These are phyloP conservation scores for Osmoderma eremita DNA, from an alignment of 2,888 invertebrate species.

Conservation along the genomic window DNA sequence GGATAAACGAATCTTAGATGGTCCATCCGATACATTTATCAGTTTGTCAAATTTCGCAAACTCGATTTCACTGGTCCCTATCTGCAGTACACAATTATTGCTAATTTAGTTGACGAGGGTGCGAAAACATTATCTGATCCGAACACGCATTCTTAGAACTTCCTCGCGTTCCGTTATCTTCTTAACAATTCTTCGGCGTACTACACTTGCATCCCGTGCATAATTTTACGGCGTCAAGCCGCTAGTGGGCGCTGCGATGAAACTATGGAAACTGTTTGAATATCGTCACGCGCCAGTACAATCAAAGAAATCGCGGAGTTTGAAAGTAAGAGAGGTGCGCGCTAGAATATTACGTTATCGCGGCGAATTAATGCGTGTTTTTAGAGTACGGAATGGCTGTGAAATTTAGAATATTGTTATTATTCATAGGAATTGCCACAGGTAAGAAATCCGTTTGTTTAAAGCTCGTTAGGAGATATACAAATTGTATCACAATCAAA, in stretches of 20 bases:
- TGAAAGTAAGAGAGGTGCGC: conserved; percentile 9
- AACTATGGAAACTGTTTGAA: conserved; percentile 10
- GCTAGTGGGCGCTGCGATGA: background rate
- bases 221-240: background rate
- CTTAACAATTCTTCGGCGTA: too few species aligned
- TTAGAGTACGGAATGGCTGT: conserved; percentile 3
- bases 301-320: conserved; percentile 17
- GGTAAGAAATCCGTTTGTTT: background rate
- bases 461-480: background rate
- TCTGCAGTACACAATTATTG: too few species aligned
- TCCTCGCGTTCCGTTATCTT: too few species aligned
- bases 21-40: too few species aligned
- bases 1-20: too few species aligned
- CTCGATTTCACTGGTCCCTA: too few species aligned
- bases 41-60: too few species aligned
- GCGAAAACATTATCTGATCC: too few species aligned
- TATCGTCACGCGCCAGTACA: conserved; percentile 1
- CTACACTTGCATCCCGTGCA: background rate
- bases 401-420: background rate
- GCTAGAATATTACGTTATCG: background rate
- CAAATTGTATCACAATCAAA: too few species aligned
- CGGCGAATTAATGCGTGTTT: conserved; percentile 3
- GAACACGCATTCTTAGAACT: background rate
- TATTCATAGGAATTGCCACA: background rate
- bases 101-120: too few species aligned